These are phyloP conservation scores for Huso huso DNA, from an alignment of 2,797 vertebrate species.

Conservation along the genomic window DNA sequence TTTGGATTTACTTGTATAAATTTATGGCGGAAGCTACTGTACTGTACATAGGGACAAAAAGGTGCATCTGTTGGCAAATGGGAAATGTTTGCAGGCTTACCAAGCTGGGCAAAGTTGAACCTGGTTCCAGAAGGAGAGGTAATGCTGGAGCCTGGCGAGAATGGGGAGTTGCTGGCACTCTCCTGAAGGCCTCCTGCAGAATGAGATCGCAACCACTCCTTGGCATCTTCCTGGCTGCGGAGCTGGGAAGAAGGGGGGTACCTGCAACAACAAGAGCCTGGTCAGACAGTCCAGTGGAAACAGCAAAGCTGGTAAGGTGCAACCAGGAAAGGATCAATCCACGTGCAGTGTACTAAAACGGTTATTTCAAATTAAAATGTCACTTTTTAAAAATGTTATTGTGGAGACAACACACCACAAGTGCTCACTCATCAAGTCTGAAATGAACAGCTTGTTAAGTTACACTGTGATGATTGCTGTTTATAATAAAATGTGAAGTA, in stretches of 20 bases:
- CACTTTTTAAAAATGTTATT: too few species aligned
- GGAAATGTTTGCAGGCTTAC: conserved; percentile 42
- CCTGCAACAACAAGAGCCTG: conserved; percentile 44
- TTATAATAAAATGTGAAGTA: too few species aligned
- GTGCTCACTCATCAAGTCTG: too few species aligned
- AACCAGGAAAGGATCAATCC: not conserved
- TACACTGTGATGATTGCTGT: too few species aligned
- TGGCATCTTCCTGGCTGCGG: conserved; percentile 67
- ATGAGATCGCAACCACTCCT: conserved; percentile 76
- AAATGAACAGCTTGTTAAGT: too few species aligned
- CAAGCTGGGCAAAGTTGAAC: conserved; percentile 72
- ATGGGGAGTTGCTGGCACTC: conserved; percentile 56
- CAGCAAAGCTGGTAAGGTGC: not conserved
- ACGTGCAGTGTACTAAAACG: too few species aligned
- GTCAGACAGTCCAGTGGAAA: not conserved
- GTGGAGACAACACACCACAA: not conserved
- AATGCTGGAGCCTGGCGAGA: conserved; percentile 66
- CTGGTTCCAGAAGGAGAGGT: conserved; percentile 70
- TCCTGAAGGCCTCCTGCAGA: conserved; percentile 71
- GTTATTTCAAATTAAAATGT: too few species aligned
- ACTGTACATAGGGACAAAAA: not conserved
- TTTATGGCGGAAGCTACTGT: too few species aligned
- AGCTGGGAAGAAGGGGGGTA: conserved; percentile 67
- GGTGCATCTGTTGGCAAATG: conserved; percentile 6
- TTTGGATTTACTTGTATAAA: too few species aligned